These are phyloP conservation scores for Epizoanthus rinbou DNA, from an alignment of 92 coral and sea anemone species.

Conservation along the genomic window DNA sequence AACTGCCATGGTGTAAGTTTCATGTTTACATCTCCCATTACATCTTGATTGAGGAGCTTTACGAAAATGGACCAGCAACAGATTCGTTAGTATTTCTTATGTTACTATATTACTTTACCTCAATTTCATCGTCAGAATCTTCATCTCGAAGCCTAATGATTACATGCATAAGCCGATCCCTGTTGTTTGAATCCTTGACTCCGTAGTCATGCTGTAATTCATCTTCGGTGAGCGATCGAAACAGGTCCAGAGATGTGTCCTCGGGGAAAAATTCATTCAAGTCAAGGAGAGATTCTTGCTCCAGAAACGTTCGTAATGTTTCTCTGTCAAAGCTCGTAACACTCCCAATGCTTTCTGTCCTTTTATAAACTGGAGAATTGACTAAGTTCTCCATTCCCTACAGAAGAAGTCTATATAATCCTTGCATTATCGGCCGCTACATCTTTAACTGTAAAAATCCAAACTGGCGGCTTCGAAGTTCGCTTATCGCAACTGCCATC, in stretches of 20 bases:
- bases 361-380: slow-evolving; percentile 23
- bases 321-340: slow-evolving; percentile 69
- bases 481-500: slow-evolving; percentile 33
- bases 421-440: slow-evolving; percentile 14
- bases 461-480: slow-evolving; percentile 14
- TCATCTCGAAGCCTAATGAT: slow-evolving; percentile 80
- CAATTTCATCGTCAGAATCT: slow-evolving; percentile 79
- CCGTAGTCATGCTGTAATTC: slow-evolving; percentile 91
- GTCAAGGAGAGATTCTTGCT: slow-evolving; percentile 77
- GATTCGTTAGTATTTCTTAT: background rate
- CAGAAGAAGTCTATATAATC: slow-evolving; percentile 11
- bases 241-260: slow-evolving; percentile 70
- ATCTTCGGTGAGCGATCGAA: slow-evolving; percentile 85
- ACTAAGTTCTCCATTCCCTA: slow-evolving; percentile 41
- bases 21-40: slow-evolving; percentile 18
- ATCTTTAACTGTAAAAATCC: background rate
- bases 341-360: slow-evolving; percentile 59
- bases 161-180: slow-evolving; percentile 80
- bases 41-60: background rate
- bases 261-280: slow-evolving; percentile 80
- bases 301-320: slow-evolving; percentile 73
- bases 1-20: background rate
- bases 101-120: slow-evolving; percentile 13
- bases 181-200: slow-evolving; percentile 76
- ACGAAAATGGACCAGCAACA: background rate